phyloP scores from a whole-genome alignment of 2,888 invertebrate genomes.

The Pyrrhia umbra region DNA sequence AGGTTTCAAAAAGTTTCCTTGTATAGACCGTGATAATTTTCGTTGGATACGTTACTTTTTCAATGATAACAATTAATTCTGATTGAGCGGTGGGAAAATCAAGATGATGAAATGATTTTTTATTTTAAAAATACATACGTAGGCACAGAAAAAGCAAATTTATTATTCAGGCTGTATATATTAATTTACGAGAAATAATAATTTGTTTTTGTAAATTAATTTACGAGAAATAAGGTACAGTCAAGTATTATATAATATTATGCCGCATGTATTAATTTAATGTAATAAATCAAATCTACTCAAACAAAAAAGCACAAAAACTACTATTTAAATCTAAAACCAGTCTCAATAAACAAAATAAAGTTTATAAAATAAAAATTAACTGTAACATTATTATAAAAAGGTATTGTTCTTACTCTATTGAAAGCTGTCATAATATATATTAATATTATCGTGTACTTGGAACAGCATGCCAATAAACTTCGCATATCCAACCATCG shows the following conservation, averaged over 20 bases:
- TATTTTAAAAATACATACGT: background rate
- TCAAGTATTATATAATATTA: too few relatives aligned
- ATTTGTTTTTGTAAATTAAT: too few relatives aligned
- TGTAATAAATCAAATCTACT: background rate
- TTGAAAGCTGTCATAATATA: background rate
- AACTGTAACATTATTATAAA: background rate
- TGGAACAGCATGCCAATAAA: conserved; percentile 6
- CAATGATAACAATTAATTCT: conserved; percentile 3
- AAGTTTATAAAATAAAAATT: background rate
- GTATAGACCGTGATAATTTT: conserved; percentile 25
- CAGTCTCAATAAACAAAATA: background rate
- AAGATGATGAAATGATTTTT: background rate
- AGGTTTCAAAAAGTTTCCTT: conserved; percentile 27
- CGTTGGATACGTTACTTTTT: conserved; percentile 17
- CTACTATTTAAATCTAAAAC: background rate
- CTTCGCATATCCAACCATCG: background rate
- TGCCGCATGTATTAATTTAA: too few relatives aligned
- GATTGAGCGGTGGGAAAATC: background rate
- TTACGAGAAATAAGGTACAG: too few relatives aligned
- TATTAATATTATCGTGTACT: background rate
- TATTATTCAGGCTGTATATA: too few relatives aligned
- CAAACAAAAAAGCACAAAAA: background rate
- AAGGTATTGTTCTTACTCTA: too few relatives aligned
- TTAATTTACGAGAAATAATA: too few relatives aligned
- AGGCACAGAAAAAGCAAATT: background rate